Evolutionary conservation across 2,797 vertebrate species (phyloP).

Genomic region (Pangasius sanitwongsei): DNA sequence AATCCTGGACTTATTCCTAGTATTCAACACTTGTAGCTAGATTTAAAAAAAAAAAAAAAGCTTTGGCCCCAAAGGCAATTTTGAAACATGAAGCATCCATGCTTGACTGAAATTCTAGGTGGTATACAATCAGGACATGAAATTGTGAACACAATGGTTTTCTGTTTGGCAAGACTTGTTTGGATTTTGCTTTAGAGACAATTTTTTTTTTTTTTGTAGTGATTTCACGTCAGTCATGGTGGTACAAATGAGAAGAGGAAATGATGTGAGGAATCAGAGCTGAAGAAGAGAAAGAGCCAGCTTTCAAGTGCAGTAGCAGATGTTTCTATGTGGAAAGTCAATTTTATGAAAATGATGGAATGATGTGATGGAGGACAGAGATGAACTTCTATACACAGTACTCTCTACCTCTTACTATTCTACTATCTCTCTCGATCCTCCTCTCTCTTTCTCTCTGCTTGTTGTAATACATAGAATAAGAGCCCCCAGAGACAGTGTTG

Average conservation of each 20-base stretch:
- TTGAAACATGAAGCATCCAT: slow-evolving; percentile 60
- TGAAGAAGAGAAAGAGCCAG: not conserved
- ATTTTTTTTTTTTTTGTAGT: not conserved
- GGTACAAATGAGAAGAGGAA: slow-evolving; percentile 27
- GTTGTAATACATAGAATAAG: not conserved
- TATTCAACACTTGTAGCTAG: not conserved
- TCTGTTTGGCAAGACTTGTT: slow-evolving; percentile 9
- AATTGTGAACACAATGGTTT: slow-evolving; percentile 24
- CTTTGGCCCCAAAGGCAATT: slow-evolving; percentile 59
- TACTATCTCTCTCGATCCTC: not conserved
- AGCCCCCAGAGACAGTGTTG: slow-evolving; percentile 18
- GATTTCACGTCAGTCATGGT: slow-evolving; percentile 41
- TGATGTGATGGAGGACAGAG: not conserved
- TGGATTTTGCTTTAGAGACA: not conserved
- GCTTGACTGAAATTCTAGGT: slow-evolving; percentile 55
- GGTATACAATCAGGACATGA: slow-evolving; percentile 21
- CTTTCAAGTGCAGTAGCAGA: slow-evolving; percentile 6
- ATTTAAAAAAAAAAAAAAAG: not conserved
- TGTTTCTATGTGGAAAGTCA: slow-evolving; percentile 25
- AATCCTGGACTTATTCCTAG: slow-evolving; percentile 14
- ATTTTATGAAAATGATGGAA: slow-evolving; percentile 7
- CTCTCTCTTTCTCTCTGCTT: not conserved
- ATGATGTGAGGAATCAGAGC: not conserved
- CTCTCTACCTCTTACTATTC: not conserved
- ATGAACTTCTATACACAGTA: not conserved